phyloP scores from a whole-genome alignment of 2,888 invertebrate genomes.

The Ennomos quercinarius region DNA sequence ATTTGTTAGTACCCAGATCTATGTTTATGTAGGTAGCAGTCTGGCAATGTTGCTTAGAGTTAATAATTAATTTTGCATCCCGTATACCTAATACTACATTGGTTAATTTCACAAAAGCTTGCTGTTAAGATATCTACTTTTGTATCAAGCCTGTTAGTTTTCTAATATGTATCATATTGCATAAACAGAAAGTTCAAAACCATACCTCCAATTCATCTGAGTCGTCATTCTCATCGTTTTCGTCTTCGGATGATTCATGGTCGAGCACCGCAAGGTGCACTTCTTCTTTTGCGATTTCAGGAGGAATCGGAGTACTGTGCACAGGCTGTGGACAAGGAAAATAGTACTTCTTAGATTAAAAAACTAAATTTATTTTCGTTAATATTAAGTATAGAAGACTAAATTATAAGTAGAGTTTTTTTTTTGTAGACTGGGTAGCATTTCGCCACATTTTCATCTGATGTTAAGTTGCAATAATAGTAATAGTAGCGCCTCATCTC shows the following conservation, averaged over 20 bases:
- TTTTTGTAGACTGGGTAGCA: no score
- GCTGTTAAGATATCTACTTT: constrained; percentile 16
- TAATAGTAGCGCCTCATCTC: no score
- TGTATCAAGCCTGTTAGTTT: constrained; percentile 7
- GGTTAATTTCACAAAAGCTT: constrained; percentile 16
- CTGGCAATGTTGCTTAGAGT: neutral
- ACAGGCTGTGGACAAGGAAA: constrained; percentile 48
- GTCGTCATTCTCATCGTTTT: constrained; percentile 87
- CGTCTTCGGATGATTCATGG: constrained; percentile 84
- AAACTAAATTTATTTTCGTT: no score
- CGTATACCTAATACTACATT: constrained; percentile 1
- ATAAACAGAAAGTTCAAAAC: constrained; percentile 24
- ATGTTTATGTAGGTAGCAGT: no score
- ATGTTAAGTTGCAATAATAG: no score
- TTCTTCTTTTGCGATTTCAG: constrained; percentile 55
- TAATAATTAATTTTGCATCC: constrained; percentile 6
- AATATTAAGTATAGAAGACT: no score
- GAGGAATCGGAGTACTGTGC: constrained; percentile 49
- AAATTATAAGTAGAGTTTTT: no score
- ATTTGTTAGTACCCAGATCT: constrained; percentile 6
- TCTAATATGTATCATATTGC: constrained; percentile 2
- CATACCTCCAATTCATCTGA: constrained; percentile 88
- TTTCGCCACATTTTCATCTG: no score
- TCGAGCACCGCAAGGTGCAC: constrained; percentile 67
- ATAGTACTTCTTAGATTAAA: neutral